Conservation (phyloP, 2,888 invertebrate species). For the Atherix ibis region DNA sequence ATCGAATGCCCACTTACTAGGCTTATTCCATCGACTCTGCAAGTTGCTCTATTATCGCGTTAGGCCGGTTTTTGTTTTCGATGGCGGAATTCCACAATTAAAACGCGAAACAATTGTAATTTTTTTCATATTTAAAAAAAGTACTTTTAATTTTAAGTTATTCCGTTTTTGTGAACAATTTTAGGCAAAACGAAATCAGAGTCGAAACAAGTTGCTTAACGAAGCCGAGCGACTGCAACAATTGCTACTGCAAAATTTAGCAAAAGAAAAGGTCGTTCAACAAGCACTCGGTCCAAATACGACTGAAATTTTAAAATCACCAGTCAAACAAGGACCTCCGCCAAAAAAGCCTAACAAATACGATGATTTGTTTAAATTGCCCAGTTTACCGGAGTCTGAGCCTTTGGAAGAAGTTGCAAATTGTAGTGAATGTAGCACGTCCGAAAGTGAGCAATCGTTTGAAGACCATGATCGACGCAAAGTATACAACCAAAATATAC, state of each 20-base stretch:
- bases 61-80: constrained; percentile 96
- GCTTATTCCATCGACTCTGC: constrained; percentile 85
- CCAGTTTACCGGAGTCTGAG: constrained; percentile 37
- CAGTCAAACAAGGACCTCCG: constrained; percentile 15
- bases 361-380: constrained; percentile 49
- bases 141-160: background rate
- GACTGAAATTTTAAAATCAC: constrained; percentile 24
- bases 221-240: constrained; percentile 59
- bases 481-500: constrained; percentile 40
- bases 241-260: constrained; percentile 52
- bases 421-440: constrained; percentile 7
- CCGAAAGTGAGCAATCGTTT: constrained; percentile 27
- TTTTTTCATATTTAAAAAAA: constrained; percentile 7
- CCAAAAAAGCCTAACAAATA: constrained; percentile 21
- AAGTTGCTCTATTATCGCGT: constrained; percentile 91
- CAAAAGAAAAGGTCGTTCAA: constrained; percentile 66
- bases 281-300: constrained; percentile 37
- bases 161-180: background rate
- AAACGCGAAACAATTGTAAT: constrained; percentile 84
- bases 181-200: constrained; percentile 60
- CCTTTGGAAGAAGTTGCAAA: constrained; percentile 12
- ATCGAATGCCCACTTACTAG: constrained; percentile 84
- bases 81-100: constrained; percentile 83
- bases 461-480: constrained; percentile 25
- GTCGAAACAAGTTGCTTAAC: constrained; percentile 49